These are phyloP conservation scores for Zaprionus ghesquierei DNA, from an alignment of 1,140 invertebrate genomes.

Conservation along the genomic window DNA sequence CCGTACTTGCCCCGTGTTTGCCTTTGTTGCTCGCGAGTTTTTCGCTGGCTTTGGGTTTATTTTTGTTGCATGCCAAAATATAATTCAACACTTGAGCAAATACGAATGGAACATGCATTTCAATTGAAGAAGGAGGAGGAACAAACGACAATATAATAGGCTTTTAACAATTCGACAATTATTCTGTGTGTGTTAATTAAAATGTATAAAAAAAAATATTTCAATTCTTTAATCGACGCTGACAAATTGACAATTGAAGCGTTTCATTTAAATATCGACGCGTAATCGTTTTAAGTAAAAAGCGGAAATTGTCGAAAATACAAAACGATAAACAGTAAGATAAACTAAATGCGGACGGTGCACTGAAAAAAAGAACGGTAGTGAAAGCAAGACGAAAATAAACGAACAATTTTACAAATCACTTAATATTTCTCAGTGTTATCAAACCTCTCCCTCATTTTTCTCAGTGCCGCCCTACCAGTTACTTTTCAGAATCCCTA, in stretches of 20 bases:
- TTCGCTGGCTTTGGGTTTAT: constrained; percentile 44
- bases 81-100: constrained; percentile 40
- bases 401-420: too few species aligned
- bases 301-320: not conserved
- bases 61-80: constrained; percentile 44
- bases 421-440: too few species aligned
- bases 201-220: constrained; percentile 47
- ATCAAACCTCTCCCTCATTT: too few species aligned
- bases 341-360: not conserved
- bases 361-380: not conserved
- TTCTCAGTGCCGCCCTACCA: too few species aligned
- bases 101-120: constrained; percentile 46
- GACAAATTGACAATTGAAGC: constrained; percentile 48
- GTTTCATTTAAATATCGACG: constrained; percentile 32
- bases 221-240: constrained; percentile 45
- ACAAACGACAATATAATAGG: constrained; percentile 36
- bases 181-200: constrained; percentile 73
- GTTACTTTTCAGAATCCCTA: too few species aligned
- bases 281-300: constrained; percentile 20
- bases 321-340: not conserved
- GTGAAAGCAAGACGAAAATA: too few species aligned
- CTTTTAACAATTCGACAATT: constrained; percentile 45
- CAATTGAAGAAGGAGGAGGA: constrained; percentile 37
- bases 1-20: constrained; percentile 3
- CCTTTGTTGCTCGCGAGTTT: constrained; percentile 9